Percentiles rank a stretch among this genome's conserved stretches.
Conservation (phyloP, 1,140 invertebrate species). For the Micrasema minimum region DNA sequence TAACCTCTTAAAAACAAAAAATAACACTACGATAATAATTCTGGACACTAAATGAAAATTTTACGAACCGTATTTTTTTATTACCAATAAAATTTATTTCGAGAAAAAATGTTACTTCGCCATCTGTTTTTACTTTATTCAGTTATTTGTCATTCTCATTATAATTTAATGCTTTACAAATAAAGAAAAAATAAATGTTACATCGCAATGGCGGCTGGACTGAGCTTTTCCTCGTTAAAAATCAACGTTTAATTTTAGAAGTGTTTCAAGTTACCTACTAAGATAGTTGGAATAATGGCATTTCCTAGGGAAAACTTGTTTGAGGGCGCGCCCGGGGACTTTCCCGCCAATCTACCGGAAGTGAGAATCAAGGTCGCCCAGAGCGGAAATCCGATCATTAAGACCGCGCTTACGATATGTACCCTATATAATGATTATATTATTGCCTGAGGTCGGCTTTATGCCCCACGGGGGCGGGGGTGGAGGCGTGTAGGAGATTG, state of each 20-base stretch:
- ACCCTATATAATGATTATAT: not conserved
- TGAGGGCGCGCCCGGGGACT: not conserved
- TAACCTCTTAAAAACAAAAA: no score
- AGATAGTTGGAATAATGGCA: conserved; percentile 24
- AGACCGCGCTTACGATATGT: conserved; percentile 3
- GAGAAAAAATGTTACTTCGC: no score
- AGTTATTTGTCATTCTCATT: no score
- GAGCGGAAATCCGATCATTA: conserved; percentile 37
- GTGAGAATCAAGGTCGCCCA: conserved; percentile 28
- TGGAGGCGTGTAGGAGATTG: not conserved
- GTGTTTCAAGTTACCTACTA: conserved; percentile 14
- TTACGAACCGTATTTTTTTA: no score
- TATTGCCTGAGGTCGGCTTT: not conserved
- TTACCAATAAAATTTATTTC: no score
- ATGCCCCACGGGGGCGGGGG: not conserved
- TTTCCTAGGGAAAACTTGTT: not conserved
- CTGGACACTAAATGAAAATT: no score
- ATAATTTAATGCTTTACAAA: no score
- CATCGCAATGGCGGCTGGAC: not conserved
- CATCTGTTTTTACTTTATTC: no score
- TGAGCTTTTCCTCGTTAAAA: not conserved
- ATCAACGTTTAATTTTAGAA: conserved; percentile 13
- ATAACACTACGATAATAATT: no score
- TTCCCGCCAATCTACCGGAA: conserved; percentile 39
- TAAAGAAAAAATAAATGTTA: no score